A percentile compares a stretch with the other conserved stretches of the same genome.
These are phyloP conservation scores for Otocyon megalotis DNA, from an alignment of 2,113 vertebrate species.

Conservation along the genomic window DNA sequence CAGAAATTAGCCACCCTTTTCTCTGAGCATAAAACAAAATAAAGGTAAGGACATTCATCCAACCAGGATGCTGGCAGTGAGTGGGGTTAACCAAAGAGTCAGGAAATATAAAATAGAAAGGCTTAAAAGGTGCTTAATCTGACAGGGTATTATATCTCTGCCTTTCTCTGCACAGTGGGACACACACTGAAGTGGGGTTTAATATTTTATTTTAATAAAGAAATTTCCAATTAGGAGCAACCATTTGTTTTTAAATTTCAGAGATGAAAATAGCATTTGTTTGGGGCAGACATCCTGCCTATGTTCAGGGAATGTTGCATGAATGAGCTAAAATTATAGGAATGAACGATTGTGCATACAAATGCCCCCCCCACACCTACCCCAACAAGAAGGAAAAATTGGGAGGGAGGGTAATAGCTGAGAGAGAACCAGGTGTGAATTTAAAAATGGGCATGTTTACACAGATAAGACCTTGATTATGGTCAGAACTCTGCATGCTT, in stretches of 20 bases:
- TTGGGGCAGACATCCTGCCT: not conserved
- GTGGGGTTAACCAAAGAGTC: not conserved
- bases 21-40: not conserved
- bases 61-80: not conserved
- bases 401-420: not conserved
- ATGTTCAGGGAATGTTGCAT: not conserved
- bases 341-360: not conserved
- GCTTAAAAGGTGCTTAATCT: not conserved
- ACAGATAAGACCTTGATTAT: not conserved
- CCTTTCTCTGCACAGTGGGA: not conserved
- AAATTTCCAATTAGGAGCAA: not conserved
- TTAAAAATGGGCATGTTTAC: not conserved
- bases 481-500: not conserved
- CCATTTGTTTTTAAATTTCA: not conserved
- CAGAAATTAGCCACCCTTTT: not conserved
- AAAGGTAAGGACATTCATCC: not conserved
- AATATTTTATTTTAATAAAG: not conserved
- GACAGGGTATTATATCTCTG: not conserved
- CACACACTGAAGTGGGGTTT: too few relatives aligned
- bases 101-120: not conserved
- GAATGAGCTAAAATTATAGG: not conserved
- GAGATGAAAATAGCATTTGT: not conserved
- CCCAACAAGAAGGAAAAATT: not conserved
- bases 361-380: not conserved
- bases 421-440: not conserved